Conservation (phyloP, 2,888 invertebrate genomes). For the Synergus japonicus region DNA sequence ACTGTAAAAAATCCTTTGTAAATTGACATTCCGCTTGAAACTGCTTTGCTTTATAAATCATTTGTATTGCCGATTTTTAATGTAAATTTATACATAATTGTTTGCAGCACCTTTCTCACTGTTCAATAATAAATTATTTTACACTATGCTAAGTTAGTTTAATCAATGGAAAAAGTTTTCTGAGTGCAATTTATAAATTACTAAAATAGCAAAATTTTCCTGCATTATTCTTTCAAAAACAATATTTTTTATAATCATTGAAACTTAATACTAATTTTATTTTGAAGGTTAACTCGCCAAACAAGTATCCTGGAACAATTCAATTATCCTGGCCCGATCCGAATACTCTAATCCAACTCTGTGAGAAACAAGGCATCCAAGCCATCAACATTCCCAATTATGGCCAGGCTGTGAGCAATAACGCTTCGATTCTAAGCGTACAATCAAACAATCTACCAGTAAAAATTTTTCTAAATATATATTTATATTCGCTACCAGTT, state of each 20-base stretch:
- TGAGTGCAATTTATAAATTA: not conserved
- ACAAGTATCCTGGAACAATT: slow-evolving; percentile 70
- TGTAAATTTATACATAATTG: too few species aligned
- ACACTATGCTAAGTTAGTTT: too few species aligned
- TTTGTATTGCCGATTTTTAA: too few species aligned
- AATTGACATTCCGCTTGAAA: too few species aligned
- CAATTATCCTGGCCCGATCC: slow-evolving; percentile 70
- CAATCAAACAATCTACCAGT: slow-evolving; percentile 69
- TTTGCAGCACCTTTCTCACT: too few species aligned
- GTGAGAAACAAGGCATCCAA: slow-evolving; percentile 72
- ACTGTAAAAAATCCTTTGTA: too few species aligned
- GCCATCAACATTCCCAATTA: slow-evolving; percentile 74
- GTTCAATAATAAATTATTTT: not conserved
- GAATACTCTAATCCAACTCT: slow-evolving; percentile 70
- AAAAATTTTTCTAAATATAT: slow-evolving; percentile 70
- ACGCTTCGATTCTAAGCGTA: slow-evolving; percentile 65
- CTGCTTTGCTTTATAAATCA: too few species aligned
- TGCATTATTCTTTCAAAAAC: not conserved
- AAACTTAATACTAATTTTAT: not conserved
- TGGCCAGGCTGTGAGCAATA: slow-evolving; percentile 68
- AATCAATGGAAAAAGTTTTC: not conserved
- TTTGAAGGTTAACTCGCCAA: slow-evolving; percentile 66
- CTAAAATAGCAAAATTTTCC: too few species aligned
- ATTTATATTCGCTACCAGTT: slow-evolving; percentile 63
- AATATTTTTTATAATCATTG: not conserved